These are phyloP conservation scores for Hylyphantes graminicola DNA, from an alignment of 1,140 invertebrate species.

Conservation along the genomic window DNA sequence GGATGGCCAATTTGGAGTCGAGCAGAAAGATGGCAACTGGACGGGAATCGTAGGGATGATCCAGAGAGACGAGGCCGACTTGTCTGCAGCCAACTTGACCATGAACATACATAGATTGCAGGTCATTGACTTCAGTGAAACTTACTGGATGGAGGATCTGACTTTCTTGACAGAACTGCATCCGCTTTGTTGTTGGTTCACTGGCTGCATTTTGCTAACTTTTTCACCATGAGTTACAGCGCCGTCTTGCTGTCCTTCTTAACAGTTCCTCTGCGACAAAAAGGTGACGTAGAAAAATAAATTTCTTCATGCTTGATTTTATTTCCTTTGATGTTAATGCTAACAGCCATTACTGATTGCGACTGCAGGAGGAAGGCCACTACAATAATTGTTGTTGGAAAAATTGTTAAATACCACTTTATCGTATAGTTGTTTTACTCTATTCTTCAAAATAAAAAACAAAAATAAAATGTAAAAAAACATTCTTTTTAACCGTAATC, in stretches of 20 bases:
- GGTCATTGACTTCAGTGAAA: conserved; percentile 2
- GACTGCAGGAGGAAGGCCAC: too few species aligned
- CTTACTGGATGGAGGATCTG: neutral
- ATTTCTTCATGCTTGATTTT: too few species aligned
- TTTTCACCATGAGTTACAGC: conserved; percentile 12
- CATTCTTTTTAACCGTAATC: too few species aligned
- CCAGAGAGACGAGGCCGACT: conserved; percentile 4
- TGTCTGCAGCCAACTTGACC: conserved; percentile 6
- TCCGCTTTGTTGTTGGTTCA: neutral
- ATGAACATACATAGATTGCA: conserved; percentile 8
- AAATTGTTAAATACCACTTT: too few species aligned
- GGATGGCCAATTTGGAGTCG: conserved; percentile 20
- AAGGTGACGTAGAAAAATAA: neutral
- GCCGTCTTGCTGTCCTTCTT: conserved; percentile 28
- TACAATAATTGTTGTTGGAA: too few species aligned
- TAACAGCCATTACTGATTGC: too few species aligned
- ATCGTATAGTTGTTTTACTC: too few species aligned
- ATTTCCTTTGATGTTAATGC: too few species aligned
- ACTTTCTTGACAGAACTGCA: conserved; percentile 2
- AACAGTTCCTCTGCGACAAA: conserved; percentile 2
- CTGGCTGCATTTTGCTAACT: neutral
- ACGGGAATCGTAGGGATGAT: conserved; percentile 25
- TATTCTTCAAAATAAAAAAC: too few species aligned
- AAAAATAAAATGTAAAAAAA: too few species aligned
- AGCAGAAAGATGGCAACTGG: neutral